These are phyloP conservation scores for Lordiphosa andalusiaca DNA, from an alignment of 2,888 invertebrate genomes.

Conservation along the genomic window DNA sequence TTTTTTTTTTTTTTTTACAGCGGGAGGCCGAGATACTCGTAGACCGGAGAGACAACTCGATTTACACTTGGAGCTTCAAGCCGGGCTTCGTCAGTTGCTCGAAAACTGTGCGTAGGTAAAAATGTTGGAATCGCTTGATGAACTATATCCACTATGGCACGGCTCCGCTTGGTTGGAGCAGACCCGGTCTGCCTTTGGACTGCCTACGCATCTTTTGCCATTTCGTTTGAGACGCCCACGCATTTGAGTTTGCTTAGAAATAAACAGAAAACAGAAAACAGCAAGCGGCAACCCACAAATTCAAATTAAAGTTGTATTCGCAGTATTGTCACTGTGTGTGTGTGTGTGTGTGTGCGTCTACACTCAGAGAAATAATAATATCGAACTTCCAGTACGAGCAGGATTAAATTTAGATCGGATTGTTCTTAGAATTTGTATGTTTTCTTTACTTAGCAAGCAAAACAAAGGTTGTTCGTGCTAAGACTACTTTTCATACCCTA, in stretches of 20 bases:
- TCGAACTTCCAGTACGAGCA: too few species aligned
- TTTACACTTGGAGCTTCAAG: constrained; percentile 41
- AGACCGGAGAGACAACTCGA: constrained; percentile 37
- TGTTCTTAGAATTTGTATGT: too few species aligned
- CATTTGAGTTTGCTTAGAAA: constrained; percentile 71
- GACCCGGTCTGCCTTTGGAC: constrained; percentile 22
- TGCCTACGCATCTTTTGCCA: constrained; percentile 74
- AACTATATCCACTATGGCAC: constrained; percentile 32
- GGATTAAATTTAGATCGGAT: too few species aligned
- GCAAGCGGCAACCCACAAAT: constrained; percentile 51
- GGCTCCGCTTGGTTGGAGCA: too few species aligned
- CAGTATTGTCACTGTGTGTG: constrained; percentile 34
- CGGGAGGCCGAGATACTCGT: constrained; percentile 29
- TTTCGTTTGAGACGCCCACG: constrained; percentile 74
- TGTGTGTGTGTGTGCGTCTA: constrained; percentile 13
- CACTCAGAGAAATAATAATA: not conserved
- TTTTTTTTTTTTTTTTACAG: constrained; percentile 57
- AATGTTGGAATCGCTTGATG: constrained; percentile 36
- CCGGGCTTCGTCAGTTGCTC: constrained; percentile 45
- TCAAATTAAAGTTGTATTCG: constrained; percentile 53
- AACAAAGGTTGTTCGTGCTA: too few species aligned
- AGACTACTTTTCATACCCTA: too few species aligned
- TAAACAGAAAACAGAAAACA: constrained; percentile 27
- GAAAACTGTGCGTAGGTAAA: constrained; percentile 70
- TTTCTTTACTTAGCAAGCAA: too few species aligned